Evolutionary conservation across 2,113 vertebrate species (phyloP).

Genomic region (Turnix velox): DNA sequence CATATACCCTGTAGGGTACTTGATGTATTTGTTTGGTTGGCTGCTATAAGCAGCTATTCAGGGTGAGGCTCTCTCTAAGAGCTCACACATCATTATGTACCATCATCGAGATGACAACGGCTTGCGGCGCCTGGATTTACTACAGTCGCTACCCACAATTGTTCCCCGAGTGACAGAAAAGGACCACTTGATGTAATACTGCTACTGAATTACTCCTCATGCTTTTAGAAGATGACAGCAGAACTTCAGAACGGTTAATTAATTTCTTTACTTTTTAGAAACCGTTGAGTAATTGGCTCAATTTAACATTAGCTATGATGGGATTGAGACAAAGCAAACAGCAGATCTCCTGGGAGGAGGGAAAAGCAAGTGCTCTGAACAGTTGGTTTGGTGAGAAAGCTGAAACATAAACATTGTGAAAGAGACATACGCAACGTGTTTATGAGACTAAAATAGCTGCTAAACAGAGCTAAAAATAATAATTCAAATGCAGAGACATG

Average conservation of each 20-base stretch:
- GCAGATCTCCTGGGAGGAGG: neutral
- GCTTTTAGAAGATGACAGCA: neutral
- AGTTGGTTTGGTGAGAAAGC: constrained; percentile 54
- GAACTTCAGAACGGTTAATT: neutral
- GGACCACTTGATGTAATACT: neutral
- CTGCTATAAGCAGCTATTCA: constrained; percentile 20
- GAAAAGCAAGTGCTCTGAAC: constrained; percentile 5
- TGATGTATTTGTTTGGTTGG: neutral
- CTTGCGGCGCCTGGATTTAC: neutral
- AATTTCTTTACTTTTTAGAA: neutral
- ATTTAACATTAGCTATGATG: neutral
- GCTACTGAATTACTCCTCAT: neutral
- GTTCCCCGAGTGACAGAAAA: neutral
- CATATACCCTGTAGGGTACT: neutral
- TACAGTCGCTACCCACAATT: neutral
- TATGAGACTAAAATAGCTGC: constrained; percentile 34
- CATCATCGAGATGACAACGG: neutral
- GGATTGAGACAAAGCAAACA: neutral
- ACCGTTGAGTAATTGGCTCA: neutral
- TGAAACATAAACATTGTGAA: constrained; percentile 47
- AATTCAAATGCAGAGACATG: neutral
- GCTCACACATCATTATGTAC: neutral
- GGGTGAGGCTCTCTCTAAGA: neutral
- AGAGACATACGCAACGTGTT: neutral
- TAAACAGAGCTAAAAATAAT: constrained; percentile 46